Percentiles rank a stretch among this genome's conserved stretches.
Evolutionary conservation across 2,113 vertebrate genomes (phyloP).

Genomic region (Micromys minutus): DNA sequence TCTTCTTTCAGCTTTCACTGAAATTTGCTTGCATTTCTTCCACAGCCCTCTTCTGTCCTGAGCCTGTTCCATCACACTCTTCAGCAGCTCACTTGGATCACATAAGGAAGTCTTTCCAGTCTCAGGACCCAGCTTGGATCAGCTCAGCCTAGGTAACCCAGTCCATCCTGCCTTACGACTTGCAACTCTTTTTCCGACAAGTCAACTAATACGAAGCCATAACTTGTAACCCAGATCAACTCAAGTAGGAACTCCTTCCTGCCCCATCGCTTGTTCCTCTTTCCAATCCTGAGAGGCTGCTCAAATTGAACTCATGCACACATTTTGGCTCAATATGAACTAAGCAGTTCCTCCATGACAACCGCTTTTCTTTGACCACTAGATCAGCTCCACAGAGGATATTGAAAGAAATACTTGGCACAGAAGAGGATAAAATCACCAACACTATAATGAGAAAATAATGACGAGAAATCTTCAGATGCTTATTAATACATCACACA

Average conservation of each 20-base stretch:
- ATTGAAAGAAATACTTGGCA: neutral
- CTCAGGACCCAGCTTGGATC: neutral
- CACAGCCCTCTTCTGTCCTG: neutral
- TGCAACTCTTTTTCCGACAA: neutral
- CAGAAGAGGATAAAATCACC: neutral
- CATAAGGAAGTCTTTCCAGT: neutral
- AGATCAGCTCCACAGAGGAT: neutral
- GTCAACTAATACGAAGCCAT: neutral
- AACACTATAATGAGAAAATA: neutral
- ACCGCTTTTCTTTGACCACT: neutral
- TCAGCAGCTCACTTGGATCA: neutral
- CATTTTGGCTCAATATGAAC: neutral
- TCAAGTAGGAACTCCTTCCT: neutral
- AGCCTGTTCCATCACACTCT: neutral
- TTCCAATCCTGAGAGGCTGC: neutral
- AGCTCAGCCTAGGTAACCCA: neutral
- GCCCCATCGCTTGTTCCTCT: neutral
- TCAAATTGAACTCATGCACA: neutral
- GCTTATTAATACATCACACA: neutral
- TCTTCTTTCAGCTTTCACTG: neutral
- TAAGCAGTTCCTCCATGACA: neutral
- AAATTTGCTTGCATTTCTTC: neutral
- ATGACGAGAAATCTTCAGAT: neutral
- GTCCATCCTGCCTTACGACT: neutral
- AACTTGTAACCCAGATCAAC: neutral